phyloP scores from a whole-genome alignment of 2,113 vertebrate species.

The Barnardius zonarius region DNA sequence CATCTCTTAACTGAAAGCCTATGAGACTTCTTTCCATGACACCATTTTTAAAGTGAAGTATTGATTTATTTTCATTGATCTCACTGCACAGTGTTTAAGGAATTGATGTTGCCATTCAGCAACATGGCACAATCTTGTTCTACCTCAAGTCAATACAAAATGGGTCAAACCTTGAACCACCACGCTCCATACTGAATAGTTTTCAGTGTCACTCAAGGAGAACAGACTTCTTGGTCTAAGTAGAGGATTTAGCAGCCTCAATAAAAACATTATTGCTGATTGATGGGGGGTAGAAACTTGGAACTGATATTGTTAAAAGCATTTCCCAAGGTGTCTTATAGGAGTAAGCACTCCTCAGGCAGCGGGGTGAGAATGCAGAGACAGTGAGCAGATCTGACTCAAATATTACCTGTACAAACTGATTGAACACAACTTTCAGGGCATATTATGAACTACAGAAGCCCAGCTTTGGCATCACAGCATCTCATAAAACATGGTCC shows the following conservation, averaged over 20 bases:
- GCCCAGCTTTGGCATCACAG: background rate
- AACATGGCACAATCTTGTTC: background rate
- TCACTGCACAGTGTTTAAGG: background rate
- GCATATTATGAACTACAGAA: background rate
- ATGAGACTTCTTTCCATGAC: background rate
- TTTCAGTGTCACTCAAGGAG: background rate
- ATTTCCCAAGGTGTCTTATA: background rate
- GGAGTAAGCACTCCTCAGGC: background rate
- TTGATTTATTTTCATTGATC: constrained; percentile 33
- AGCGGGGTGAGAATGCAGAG: background rate
- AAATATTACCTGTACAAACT: background rate
- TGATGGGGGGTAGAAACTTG: background rate
- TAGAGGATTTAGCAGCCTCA: background rate
- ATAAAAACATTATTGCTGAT: background rate
- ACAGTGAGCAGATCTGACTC: background rate
- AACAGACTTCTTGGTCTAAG: background rate
- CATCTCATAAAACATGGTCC: background rate
- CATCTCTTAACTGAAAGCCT: background rate
- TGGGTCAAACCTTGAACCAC: background rate
- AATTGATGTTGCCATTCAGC: constrained; percentile 12
- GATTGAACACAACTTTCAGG: background rate
- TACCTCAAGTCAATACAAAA: background rate
- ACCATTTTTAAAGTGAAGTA: background rate
- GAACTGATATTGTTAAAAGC: background rate
- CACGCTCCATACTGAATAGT: background rate